Percentiles rank a stretch among this genome's conserved stretches.
These are phyloP conservation scores for Alloscopus bannaensis DNA, from an alignment of 2,888 invertebrate species.

Conservation along the genomic window DNA sequence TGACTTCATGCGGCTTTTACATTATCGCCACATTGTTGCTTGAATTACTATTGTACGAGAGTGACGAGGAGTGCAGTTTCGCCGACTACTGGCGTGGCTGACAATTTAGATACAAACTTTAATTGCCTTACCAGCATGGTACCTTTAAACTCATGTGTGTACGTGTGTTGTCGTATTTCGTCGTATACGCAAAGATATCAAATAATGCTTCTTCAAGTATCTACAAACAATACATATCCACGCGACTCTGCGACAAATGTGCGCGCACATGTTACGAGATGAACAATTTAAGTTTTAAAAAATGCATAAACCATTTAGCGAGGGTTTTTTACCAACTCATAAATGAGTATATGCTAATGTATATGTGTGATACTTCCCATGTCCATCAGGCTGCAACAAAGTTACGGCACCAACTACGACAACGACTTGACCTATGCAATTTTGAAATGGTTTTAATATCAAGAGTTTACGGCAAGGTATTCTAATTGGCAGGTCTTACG, in stretches of 20 bases:
- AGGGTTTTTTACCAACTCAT: no score
- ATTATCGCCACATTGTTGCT: neutral
- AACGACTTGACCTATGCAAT: neutral
- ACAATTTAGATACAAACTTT: slow-evolving; percentile 21
- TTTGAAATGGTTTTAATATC: neutral
- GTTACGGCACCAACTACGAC: no score
- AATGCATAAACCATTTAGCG: neutral
- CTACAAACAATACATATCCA: no score
- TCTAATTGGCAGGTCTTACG: neutral
- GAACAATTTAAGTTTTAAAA: neutral
- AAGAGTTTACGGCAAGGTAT: no score
- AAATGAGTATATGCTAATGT: no score
- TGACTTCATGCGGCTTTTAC: slow-evolving; percentile 13
- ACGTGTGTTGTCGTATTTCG: slow-evolving; percentile 15
- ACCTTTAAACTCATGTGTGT: neutral
- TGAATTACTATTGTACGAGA: slow-evolving; percentile 26
- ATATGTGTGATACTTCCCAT: no score
- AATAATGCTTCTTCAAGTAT: no score
- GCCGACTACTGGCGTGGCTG: neutral
- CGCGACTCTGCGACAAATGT: no score
- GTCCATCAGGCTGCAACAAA: no score
- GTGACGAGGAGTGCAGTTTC: neutral
- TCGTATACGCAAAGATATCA: neutral
- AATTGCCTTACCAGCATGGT: slow-evolving; percentile 36
- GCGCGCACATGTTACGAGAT: no score